These are phyloP conservation scores for Cryptoleucopteryx plumbea DNA, from an alignment of 2,113 vertebrate genomes.

Conservation along the genomic window DNA sequence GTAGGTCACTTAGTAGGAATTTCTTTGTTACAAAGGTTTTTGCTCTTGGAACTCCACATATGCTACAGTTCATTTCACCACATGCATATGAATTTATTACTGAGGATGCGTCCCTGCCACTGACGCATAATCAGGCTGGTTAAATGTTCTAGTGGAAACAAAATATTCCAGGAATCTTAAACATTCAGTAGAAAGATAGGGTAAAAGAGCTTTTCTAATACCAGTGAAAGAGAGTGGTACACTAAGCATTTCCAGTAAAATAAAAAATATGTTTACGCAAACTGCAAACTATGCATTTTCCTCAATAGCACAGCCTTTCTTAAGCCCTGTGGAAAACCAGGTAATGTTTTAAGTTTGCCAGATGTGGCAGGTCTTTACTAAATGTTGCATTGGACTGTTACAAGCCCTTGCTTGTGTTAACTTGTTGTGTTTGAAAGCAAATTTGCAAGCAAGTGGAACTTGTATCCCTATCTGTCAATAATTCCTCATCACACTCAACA, in stretches of 20 bases:
- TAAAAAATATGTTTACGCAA: neutral
- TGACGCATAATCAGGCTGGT: neutral
- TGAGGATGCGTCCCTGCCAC: neutral
- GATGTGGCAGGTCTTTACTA: slow-evolving; percentile 5
- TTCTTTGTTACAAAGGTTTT: slow-evolving; percentile 5
- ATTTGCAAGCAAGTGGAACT: slow-evolving; percentile 40
- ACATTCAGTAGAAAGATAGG: slow-evolving; percentile 1
- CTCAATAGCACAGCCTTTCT: neutral
- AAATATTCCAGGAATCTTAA: slow-evolving; percentile 67
- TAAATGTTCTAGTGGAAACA: slow-evolving; percentile 27
- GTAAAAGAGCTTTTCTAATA: neutral
- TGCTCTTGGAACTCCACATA: neutral
- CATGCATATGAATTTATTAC: slow-evolving; percentile 2
- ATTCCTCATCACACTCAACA: slow-evolving; percentile 35
- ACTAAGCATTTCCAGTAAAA: neutral
- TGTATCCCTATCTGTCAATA: slow-evolving; percentile 4
- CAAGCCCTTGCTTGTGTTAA: slow-evolving; percentile 7
- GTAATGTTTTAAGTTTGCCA: slow-evolving; percentile 1
- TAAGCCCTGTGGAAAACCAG: neutral
- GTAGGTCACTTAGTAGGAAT: neutral
- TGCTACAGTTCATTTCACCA: neutral
- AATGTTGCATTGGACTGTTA: neutral
- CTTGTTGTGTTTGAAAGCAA: slow-evolving; percentile 3
- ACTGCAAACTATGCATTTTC: neutral
- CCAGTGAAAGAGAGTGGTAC: neutral